Evolutionary conservation across 2,797 vertebrate genomes (phyloP).

Genomic region (Spinibarbus caldwelli): DNA sequence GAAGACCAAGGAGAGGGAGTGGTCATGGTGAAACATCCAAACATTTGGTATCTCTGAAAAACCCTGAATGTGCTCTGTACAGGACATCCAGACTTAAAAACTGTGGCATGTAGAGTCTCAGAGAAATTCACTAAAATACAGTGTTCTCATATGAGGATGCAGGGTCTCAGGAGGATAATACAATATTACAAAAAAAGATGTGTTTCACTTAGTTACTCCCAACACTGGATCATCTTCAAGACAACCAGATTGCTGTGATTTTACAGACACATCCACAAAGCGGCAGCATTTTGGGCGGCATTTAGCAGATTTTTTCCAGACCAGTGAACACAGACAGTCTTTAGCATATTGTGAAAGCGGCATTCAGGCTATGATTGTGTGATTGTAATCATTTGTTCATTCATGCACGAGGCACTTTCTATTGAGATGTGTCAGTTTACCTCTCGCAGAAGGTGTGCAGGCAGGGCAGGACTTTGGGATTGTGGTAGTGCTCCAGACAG

Average conservation of each 20-base stretch:
- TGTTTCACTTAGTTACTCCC: background rate
- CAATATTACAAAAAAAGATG: background rate
- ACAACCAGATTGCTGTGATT: background rate
- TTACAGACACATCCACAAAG: background rate
- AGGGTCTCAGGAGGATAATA: too few relatives aligned
- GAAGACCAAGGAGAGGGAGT: too few relatives aligned
- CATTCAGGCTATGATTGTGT: background rate
- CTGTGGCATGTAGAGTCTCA: too few relatives aligned
- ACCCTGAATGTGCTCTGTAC: too few relatives aligned
- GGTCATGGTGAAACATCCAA: too few relatives aligned
- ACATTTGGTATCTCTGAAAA: too few relatives aligned
- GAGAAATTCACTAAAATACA: too few relatives aligned
- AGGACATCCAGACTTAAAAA: too few relatives aligned
- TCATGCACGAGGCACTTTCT: background rate
- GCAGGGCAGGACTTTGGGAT: constrained; percentile 93
- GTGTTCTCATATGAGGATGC: too few relatives aligned
- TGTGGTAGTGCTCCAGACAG: constrained; percentile 91
- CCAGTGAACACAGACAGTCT: constrained; percentile 3
- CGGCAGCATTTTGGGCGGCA: background rate
- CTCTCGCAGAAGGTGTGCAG: constrained; percentile 96
- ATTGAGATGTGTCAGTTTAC: constrained; percentile 66
- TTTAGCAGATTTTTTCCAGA: background rate
- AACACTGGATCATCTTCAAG: background rate
- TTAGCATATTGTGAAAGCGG: background rate
- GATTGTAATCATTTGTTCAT: background rate